Evolutionary conservation across 1,140 invertebrate genomes (phyloP).

Genomic region (Calephelis virginiensis): DNA sequence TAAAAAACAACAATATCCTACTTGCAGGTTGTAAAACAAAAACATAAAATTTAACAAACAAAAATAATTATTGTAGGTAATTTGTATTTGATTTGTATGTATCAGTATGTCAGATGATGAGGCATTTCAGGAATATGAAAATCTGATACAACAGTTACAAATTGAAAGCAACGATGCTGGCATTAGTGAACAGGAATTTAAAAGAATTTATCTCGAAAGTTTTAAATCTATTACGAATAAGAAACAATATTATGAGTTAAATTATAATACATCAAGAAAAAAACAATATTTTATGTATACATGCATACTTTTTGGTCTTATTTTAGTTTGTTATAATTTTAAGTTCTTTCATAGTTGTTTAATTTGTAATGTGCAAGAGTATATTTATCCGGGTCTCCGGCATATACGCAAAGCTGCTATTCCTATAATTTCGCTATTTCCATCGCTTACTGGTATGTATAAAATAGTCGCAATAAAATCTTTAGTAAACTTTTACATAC

Average conservation of each 20-base stretch:
- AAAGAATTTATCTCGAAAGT: conserved; percentile 76
- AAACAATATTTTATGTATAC: conserved; percentile 28
- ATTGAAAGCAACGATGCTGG: conserved; percentile 46
- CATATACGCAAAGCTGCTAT: conserved; percentile 81
- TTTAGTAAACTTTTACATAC: neutral
- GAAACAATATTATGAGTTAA: conserved; percentile 24
- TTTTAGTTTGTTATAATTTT: conserved; percentile 40
- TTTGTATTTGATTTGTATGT: neutral
- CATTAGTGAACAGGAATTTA: conserved; percentile 77
- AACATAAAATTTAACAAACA: too few relatives aligned
- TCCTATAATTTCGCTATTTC: conserved; percentile 81
- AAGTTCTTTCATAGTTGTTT: conserved; percentile 78
- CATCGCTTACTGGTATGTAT: conserved; percentile 80
- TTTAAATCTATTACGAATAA: conserved; percentile 55
- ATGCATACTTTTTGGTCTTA: conserved; percentile 18
- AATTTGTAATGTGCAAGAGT: conserved; percentile 82
- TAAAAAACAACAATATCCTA: too few relatives aligned
- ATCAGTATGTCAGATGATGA: conserved; percentile 38
- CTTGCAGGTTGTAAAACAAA: too few relatives aligned
- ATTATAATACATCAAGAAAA: conserved; percentile 25
- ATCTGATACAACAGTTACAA: conserved; percentile 47
- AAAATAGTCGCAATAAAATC: neutral
- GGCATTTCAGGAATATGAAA: conserved; percentile 47
- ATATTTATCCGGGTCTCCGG: conserved; percentile 84
- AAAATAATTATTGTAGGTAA: too few relatives aligned